Conservation (phyloP, 2,888 invertebrate species). For the Boloria euphrosyne region DNA sequence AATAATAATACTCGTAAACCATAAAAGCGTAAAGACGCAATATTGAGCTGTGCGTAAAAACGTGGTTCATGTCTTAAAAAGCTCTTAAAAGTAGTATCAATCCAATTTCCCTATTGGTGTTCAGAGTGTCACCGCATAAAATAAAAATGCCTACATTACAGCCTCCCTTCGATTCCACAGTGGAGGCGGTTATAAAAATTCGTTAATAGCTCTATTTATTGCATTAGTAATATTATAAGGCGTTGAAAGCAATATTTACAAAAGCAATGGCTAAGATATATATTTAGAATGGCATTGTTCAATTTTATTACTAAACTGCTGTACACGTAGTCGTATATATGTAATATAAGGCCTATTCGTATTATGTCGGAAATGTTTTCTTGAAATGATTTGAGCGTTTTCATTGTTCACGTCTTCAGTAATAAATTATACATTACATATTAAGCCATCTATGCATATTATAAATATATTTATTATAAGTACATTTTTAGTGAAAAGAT, state of each 20-base stretch:
- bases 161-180: constrained; percentile 55
- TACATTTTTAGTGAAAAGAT: no score
- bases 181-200: constrained; percentile 65
- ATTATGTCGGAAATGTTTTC: no score
- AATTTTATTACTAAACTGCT: constrained; percentile 18
- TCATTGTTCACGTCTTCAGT: no score
- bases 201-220: constrained; percentile 73
- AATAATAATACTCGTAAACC: constrained; percentile 60
- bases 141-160: constrained; percentile 77
- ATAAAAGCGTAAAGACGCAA: constrained; percentile 54
- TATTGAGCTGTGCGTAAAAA: constrained; percentile 68
- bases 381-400: no score
- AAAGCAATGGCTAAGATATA: constrained; percentile 34
- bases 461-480: no score
- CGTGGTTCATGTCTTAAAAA: constrained; percentile 70
- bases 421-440: background rate
- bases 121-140: constrained; percentile 76
- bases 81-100: constrained; percentile 78
- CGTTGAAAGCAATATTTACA: constrained; percentile 31
- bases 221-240: constrained; percentile 51
- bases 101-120: constrained; percentile 79
- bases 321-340: background rate
- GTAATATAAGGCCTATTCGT: no score
- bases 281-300: constrained; percentile 32
- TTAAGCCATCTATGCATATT: no score